Conservation (phyloP, 2,113 vertebrate species). For the Embiotoca jacksoni region DNA sequence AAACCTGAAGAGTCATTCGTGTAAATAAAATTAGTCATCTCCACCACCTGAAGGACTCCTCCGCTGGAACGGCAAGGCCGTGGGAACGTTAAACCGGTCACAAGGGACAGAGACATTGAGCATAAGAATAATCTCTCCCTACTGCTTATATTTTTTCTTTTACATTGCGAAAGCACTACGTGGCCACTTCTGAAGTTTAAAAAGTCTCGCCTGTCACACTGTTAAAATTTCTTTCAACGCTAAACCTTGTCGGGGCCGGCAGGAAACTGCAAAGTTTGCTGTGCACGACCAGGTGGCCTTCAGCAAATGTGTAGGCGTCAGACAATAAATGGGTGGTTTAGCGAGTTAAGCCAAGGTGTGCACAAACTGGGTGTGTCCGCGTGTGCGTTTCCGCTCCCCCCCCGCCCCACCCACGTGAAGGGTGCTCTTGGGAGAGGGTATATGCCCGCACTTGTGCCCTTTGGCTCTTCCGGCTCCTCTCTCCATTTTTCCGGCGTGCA, state of each 20-base stretch:
- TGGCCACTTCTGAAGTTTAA: no score
- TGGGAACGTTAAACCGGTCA: conserved; percentile 29
- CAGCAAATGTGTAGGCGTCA: conserved; percentile 51
- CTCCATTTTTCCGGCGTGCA: background rate
- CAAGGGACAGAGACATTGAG: conserved; percentile 16
- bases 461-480: conserved; percentile 28
- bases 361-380: conserved; percentile 72
- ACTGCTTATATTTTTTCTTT: background rate
- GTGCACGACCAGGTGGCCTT: conserved; percentile 47
- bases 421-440: conserved; percentile 60
- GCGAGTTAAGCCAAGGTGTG: conserved; percentile 79
- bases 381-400: conserved; percentile 67
- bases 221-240: no score
- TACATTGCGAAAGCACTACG: background rate
- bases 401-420: conserved; percentile 56
- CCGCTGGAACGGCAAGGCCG: conserved; percentile 1
- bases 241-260: no score
- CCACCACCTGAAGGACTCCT: conserved; percentile 8
- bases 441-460: conserved; percentile 58
- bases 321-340: conserved; percentile 69
- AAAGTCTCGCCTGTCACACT: no score
- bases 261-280: conserved; percentile 2
- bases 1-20: conserved; percentile 34
- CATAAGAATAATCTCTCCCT: conserved; percentile 11
- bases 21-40: conserved; percentile 38